A percentile compares a stretch with the other conserved stretches of the same genome.
Evolutionary conservation across 1,140 invertebrate genomes (phyloP).

Genomic region (Leucophenga varia): DNA sequence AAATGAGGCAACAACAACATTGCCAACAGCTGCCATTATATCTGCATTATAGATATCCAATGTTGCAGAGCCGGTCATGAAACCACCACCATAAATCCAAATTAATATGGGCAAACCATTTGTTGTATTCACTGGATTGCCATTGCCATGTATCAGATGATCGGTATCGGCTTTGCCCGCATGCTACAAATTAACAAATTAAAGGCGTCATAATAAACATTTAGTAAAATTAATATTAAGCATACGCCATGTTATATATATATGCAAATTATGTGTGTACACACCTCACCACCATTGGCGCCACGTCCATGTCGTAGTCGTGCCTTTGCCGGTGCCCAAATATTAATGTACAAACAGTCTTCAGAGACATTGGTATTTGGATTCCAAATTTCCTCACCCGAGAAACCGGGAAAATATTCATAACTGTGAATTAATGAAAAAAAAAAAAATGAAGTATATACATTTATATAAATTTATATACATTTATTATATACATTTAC

Average conservation of each 20-base stretch:
- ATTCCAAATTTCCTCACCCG: conserved; percentile 95
- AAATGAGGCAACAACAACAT: conserved; percentile 84
- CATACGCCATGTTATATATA: no score
- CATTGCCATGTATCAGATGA: conserved; percentile 50
- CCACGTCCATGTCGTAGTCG: conserved; percentile 66
- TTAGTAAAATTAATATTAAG: not conserved
- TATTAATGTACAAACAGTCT: conserved; percentile 90
- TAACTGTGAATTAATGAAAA: conserved; percentile 56
- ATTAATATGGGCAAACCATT: conserved; percentile 74
- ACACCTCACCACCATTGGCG: conserved; percentile 50
- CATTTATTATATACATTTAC: no score
- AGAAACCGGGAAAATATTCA: conserved; percentile 85
- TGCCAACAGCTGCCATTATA: conserved; percentile 78
- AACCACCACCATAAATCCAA: conserved; percentile 92
- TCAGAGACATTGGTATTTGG: conserved; percentile 90
- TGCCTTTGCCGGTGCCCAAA: conserved; percentile 83
- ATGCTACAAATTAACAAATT: no score
- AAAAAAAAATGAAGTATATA: not conserved
- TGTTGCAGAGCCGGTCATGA: conserved; percentile 87
- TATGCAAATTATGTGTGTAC: conserved; percentile 2
- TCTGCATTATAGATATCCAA: conserved; percentile 87
- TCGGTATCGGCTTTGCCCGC: conserved; percentile 40
- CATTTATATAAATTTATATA: no score
- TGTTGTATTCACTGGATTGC: conserved; percentile 47
- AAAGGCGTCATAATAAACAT: no score